These are phyloP conservation scores for Nothobranchius furzeri DNA, from an alignment of 2,113 vertebrate genomes.

Conservation along the genomic window DNA sequence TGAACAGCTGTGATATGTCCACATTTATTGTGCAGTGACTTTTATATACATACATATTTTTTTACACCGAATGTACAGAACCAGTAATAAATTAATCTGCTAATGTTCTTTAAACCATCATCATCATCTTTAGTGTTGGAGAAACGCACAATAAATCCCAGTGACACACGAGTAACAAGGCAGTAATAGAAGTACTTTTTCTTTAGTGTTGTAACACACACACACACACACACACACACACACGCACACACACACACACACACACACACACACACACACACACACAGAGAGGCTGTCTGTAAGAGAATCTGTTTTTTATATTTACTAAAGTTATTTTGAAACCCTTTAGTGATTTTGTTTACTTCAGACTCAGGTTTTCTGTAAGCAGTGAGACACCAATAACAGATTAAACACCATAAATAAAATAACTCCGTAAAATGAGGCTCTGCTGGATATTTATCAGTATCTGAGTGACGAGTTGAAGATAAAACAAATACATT, in stretches of 20 bases:
- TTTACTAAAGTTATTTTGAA: too few relatives aligned
- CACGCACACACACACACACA: slow-evolving; percentile 21
- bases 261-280: slow-evolving; percentile 21
- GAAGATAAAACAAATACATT: neutral
- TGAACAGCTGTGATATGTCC: slow-evolving; percentile 63
- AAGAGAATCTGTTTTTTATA: slow-evolving; percentile 23
- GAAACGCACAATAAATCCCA: slow-evolving; percentile 50
- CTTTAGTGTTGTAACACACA: slow-evolving; percentile 58
- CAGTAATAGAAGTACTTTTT: slow-evolving; percentile 54
- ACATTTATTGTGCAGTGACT: slow-evolving; percentile 80
- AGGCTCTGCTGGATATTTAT: neutral
- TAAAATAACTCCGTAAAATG: neutral
- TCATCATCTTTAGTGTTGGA: slow-evolving; percentile 45
- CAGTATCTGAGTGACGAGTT: neutral
- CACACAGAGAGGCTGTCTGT: slow-evolving; percentile 56
- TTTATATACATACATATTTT: slow-evolving; percentile 78
- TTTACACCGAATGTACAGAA: slow-evolving; percentile 79
- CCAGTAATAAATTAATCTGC: slow-evolving; percentile 78
- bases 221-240: slow-evolving; percentile 29
- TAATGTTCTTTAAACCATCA: slow-evolving; percentile 50
- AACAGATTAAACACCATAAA: neutral
- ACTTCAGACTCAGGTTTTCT: too few relatives aligned
- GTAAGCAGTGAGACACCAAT: neutral
- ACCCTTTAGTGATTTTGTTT: too few relatives aligned
- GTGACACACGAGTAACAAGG: slow-evolving; percentile 61